Conservation (phyloP, 2,888 invertebrate genomes). For the Trichopria drosophilae region DNA sequence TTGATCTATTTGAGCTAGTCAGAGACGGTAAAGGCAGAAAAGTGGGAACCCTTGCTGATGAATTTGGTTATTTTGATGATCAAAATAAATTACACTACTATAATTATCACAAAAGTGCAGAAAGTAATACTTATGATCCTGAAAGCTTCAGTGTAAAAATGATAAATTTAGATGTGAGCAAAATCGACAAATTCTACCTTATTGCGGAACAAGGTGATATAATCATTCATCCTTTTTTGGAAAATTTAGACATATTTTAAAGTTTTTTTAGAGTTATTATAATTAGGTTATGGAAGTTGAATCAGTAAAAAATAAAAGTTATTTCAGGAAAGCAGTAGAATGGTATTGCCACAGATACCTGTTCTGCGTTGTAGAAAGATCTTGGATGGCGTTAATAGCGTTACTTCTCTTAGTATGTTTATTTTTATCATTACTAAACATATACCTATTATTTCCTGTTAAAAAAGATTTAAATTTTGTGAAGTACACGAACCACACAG, state of each 20-base stretch:
- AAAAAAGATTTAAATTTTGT: constrained; percentile 27
- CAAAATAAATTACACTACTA: constrained; percentile 19
- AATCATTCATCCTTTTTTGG: constrained; percentile 25
- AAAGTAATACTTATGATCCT: constrained; percentile 18
- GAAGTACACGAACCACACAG: constrained; percentile 25
- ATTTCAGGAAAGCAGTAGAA: constrained; percentile 25
- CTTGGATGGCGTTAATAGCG: constrained; percentile 25
- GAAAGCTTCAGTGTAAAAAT: constrained; percentile 19
- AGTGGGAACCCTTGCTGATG: constrained; percentile 18
- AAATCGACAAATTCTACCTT: constrained; percentile 20
- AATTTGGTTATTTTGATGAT: constrained; percentile 20
- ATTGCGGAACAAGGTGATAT: constrained; percentile 23
- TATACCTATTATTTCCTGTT: constrained; percentile 26
- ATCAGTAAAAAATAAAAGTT: constrained; percentile 26
- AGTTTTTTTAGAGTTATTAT: constrained; percentile 26
- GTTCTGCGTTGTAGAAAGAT: constrained; percentile 26
- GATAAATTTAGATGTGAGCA: constrained; percentile 20
- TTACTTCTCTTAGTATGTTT: constrained; percentile 24
- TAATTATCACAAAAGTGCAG: constrained; percentile 19
- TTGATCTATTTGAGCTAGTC: constrained; percentile 18
- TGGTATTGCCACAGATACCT: constrained; percentile 25
- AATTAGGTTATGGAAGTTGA: constrained; percentile 25
- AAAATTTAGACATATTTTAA: constrained; percentile 27
- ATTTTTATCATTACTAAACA: constrained; percentile 23
- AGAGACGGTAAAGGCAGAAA: constrained; percentile 16